These are phyloP conservation scores for Aphrophora alni DNA, from an alignment of 2,888 invertebrate species.

Conservation along the genomic window DNA sequence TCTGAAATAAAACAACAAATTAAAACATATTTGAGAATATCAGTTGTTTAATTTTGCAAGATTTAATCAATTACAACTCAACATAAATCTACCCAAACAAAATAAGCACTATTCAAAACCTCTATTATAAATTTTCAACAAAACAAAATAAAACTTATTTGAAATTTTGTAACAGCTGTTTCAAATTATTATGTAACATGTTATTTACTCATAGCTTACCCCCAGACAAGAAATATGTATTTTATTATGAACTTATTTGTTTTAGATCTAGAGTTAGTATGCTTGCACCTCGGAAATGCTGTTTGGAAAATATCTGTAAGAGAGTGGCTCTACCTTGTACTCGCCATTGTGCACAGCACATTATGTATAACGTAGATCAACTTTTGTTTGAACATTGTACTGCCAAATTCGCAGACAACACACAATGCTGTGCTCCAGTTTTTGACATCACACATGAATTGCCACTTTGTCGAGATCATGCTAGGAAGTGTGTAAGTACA, in stretches of 20 bases:
- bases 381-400: conserved; percentile 81
- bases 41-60: no score
- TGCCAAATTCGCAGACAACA: conserved; percentile 78
- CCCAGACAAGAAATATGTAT: no score
- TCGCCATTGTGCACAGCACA: conserved; percentile 83
- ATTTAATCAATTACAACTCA: no score
- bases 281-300: conserved; percentile 45
- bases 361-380: conserved; percentile 85
- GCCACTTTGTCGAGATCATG: conserved; percentile 86
- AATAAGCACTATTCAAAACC: no score
- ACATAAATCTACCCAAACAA: no score
- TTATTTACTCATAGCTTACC: no score
- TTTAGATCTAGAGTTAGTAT: conserved; percentile 45
- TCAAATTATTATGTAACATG: no score
- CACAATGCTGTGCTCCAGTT: conserved; percentile 79
- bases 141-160: no score
- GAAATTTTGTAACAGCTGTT: no score
- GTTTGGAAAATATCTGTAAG: conserved; percentile 41
- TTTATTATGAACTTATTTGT: neutral
- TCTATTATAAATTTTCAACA: no score
- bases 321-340: conserved; percentile 72
- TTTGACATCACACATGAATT: conserved; percentile 80
- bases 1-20: no score
- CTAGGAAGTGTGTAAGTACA: conserved; percentile 72
- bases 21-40: no score